phyloP scores from a whole-genome alignment of 2,113 vertebrate species.

The Typhlomys cinereus region DNA sequence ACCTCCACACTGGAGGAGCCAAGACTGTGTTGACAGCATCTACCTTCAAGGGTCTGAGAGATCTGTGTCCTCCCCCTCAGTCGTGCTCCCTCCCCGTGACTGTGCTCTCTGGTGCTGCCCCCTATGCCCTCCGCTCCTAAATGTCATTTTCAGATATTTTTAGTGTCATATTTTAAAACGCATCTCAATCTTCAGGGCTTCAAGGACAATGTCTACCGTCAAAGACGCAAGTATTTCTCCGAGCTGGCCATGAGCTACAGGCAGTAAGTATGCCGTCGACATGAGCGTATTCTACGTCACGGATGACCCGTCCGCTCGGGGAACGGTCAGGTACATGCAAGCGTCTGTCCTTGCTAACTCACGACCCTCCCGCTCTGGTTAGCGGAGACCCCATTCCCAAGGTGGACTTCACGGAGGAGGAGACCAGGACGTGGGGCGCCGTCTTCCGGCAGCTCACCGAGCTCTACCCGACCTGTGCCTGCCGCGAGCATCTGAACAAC shows the following conservation, averaged over 20 bases:
- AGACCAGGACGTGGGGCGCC: constrained; percentile 96
- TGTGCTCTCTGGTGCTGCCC: too few relatives aligned
- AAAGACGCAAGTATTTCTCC: constrained; percentile 97
- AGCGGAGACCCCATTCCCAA: constrained; percentile 94
- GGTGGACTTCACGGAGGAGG: constrained; percentile 96
- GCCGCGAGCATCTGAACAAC: constrained; percentile 97
- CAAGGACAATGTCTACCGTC: constrained; percentile 98
- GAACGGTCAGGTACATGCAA: too few relatives aligned
- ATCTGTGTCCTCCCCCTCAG: too few relatives aligned
- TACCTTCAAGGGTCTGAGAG: not conserved
- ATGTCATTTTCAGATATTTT: constrained; percentile 26
- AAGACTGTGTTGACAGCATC: not conserved
- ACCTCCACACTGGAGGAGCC: not conserved
- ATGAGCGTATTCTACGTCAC: too few relatives aligned
- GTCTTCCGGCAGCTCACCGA: constrained; percentile 96
- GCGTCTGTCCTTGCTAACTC: too few relatives aligned
- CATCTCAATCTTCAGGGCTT: constrained; percentile 89
- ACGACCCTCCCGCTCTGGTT: constrained; percentile 37
- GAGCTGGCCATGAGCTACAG: constrained; percentile 96
- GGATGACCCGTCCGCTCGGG: too few relatives aligned
- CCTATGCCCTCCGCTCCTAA: not conserved
- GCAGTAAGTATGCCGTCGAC: constrained; percentile 95
- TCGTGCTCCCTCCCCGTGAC: too few relatives aligned
- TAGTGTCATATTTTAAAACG: constrained; percentile 14
- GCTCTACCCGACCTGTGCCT: constrained; percentile 96